A percentile compares a stretch with the other conserved stretches of the same genome.
phyloP scores from a whole-genome alignment of 2,888 invertebrate genomes.

The Drosophila neotestacea region DNA sequence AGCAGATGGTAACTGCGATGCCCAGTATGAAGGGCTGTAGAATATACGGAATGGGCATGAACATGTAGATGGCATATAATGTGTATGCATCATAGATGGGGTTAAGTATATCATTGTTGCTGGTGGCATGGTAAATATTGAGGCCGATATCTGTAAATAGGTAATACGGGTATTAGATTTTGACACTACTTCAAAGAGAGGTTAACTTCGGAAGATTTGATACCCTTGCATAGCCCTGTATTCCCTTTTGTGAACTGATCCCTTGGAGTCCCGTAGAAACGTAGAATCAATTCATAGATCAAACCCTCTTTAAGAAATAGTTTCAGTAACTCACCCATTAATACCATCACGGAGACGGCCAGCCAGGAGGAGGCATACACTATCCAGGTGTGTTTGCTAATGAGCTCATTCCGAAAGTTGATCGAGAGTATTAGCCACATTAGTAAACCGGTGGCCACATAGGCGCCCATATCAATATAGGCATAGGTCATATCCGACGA shows the following conservation, averaged over 20 bases:
- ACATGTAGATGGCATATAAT: slow-evolving; percentile 92
- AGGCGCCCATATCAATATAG: slow-evolving; percentile 83
- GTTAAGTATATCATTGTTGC: slow-evolving; percentile 86
- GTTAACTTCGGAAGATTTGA: too few species aligned
- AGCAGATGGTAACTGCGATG: slow-evolving; percentile 88
- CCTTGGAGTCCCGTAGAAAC: too few species aligned
- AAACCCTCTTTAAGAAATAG: too few species aligned
- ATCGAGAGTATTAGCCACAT: slow-evolving; percentile 83
- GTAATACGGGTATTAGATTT: background rate
- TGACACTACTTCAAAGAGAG: too few species aligned
- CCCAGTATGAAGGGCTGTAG: slow-evolving; percentile 90
- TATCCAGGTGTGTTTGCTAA: slow-evolving; percentile 84
- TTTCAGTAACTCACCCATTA: slow-evolving; percentile 85
- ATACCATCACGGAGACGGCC: slow-evolving; percentile 86
- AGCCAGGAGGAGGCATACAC: slow-evolving; percentile 85
- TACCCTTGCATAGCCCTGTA: too few species aligned
- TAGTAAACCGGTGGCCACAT: slow-evolving; percentile 76
- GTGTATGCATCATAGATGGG: slow-evolving; percentile 91
- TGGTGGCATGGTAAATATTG: slow-evolving; percentile 88
- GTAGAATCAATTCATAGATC: too few species aligned
- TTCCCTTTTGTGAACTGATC: too few species aligned
- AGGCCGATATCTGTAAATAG: slow-evolving; percentile 87
- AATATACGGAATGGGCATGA: slow-evolving; percentile 92
- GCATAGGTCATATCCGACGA: slow-evolving; percentile 83
- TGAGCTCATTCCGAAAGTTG: slow-evolving; percentile 82